Base-by-base conservation (phyloP, 2,797 vertebrate genomes). In the Peromyscus melanophrys region DNA sequence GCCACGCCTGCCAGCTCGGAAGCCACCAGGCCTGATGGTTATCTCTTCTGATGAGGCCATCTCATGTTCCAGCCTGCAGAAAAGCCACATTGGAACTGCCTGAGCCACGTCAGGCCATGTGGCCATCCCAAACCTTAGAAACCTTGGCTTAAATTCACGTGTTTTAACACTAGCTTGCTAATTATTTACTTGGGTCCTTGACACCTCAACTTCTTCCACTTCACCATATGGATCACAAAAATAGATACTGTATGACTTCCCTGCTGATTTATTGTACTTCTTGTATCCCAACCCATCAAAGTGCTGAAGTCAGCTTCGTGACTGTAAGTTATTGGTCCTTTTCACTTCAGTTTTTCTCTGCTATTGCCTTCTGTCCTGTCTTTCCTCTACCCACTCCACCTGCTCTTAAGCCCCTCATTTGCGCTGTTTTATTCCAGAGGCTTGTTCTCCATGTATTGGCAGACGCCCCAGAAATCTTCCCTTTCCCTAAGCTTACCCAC, bases 121-220 rank as follows among this genome's bases (percentile, higher is more conserved):
- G 49, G 7, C 34, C 40, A 43, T 69, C 59, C 40, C 31, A n/a
- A 49, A 69, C 67, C 61, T 43, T 71, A 61, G 71, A 29, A 92
- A 89, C 92, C 37, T 77, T 89, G 34, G 57, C 59, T 92, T 78
- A 21, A 78, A 84, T 77, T n/a, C 71, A 90, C 11, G 40, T 4
- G 63, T 40, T 78, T 89, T 93, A 89, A 40, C 27, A 71, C 29
- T 89, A 84, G 59, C 29, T 90, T 85, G 21, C 59, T 71, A 89
- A 69, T 55, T 29, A 49, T 57, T 67, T 86, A 61, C 57, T 52
- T 13, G 27, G 71, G 27, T 71, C 65, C 85, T 86, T 63, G 65
- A 34, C 10, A 57, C 31, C n/a, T 57, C 10, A 67, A 49, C 10
- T 29, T 75, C n/a, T 71, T 76, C 34, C 9, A 69, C 31, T 90